phyloP scores from a whole-genome alignment of 1,140 invertebrate genomes.

The Drosophila orena region DNA sequence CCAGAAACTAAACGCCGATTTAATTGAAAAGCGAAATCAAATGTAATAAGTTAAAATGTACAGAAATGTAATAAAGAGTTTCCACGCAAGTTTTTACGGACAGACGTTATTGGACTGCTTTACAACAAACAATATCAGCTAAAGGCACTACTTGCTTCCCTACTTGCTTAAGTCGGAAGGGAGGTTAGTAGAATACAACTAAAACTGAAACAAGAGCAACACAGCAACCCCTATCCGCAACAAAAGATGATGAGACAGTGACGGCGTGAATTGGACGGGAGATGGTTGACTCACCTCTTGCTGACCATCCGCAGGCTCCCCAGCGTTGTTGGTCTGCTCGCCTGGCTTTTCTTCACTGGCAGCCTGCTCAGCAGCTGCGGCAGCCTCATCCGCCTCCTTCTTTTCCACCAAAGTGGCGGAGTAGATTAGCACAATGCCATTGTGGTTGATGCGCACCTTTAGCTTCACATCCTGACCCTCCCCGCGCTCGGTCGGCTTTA shows the following conservation, averaged over 20 bases:
- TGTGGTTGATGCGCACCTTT: conserved; percentile 96
- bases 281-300: conserved; percentile 85
- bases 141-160: conserved; percentile 9
- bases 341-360: conserved; percentile 74
- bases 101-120: neutral
- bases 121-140: conserved; percentile 25
- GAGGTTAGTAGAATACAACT: conserved; percentile 33
- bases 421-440: conserved; percentile 95
- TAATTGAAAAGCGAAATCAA: too few species aligned
- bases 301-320: conserved; percentile 85
- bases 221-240: conserved; percentile 47
- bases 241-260: conserved; percentile 24
- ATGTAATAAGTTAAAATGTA: too few species aligned
- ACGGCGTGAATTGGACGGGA: neutral
- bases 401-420: conserved; percentile 95
- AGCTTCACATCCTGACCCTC: conserved; percentile 97
- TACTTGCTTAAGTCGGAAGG: neutral
- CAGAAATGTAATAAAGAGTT: neutral
- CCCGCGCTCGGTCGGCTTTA: conserved; percentile 93
- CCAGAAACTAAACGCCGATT: too few species aligned
- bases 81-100: neutral
- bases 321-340: conserved; percentile 78
- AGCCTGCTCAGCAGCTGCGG: conserved; percentile 81
- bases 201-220: conserved; percentile 3
- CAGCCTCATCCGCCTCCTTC: conserved; percentile 88